Evolutionary conservation across 1,140 invertebrate genomes (phyloP).

Genomic region (Hyposmocoma kahamanoa): DNA sequence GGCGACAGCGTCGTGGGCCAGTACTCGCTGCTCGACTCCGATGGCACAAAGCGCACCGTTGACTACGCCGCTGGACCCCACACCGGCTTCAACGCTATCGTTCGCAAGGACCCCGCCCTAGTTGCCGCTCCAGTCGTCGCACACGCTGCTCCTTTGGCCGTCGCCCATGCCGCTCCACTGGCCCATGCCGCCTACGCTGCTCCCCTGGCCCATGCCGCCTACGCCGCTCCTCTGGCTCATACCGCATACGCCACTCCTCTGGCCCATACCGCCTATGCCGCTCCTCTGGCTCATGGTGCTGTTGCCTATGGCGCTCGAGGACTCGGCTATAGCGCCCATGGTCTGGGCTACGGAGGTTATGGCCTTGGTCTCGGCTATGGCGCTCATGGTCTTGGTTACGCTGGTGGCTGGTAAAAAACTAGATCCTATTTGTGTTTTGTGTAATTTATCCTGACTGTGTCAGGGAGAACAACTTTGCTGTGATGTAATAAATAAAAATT

Average conservation of each 20-base stretch:
- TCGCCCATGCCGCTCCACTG: background rate
- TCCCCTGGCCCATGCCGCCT: constrained; percentile 15
- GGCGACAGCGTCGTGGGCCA: constrained; percentile 75
- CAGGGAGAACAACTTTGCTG: too few species aligned
- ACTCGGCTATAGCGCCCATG: background rate
- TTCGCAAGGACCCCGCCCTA: constrained; percentile 45
- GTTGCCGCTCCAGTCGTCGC: background rate
- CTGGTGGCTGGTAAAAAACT: too few species aligned
- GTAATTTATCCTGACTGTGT: too few species aligned
- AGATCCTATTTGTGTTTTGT: too few species aligned
- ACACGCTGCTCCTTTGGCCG: constrained; percentile 16
- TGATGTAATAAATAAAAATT: too few species aligned
- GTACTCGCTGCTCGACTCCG: constrained; percentile 64
- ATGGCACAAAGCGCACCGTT: constrained; percentile 64
- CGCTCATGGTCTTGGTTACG: constrained; percentile 18
- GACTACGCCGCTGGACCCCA: constrained; percentile 65
- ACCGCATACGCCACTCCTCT: constrained; percentile 10
- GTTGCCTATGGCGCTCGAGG: background rate
- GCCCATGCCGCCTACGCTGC: constrained; percentile 12
- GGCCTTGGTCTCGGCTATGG: constrained; percentile 1
- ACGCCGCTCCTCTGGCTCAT: constrained; percentile 9
- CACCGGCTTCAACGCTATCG: constrained; percentile 70
- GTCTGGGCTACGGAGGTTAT: background rate
- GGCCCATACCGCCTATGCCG: constrained; percentile 9
- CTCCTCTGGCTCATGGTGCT: background rate